These are phyloP conservation scores for Gallinago media DNA, from an alignment of 2,113 vertebrate genomes.

Conservation along the genomic window DNA sequence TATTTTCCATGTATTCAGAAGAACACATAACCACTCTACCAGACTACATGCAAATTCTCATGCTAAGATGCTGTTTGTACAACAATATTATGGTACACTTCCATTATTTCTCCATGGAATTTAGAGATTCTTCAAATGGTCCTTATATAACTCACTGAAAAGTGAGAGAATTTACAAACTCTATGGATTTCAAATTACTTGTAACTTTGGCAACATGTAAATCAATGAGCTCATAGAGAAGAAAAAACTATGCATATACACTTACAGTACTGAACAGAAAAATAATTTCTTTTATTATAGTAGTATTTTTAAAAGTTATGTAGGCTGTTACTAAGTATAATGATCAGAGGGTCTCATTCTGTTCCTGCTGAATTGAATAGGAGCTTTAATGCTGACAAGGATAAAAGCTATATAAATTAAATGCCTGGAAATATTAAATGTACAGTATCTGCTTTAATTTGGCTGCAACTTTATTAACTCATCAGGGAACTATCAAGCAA, in stretches of 20 bases:
- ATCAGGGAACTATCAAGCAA: neutral
- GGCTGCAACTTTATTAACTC: neutral
- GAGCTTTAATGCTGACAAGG: neutral
- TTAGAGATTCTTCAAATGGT: neutral
- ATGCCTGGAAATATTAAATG: neutral
- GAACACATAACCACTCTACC: neutral
- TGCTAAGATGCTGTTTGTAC: neutral
- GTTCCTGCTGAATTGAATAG: neutral
- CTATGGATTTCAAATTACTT: neutral
- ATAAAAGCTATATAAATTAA: neutral
- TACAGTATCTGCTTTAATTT: neutral
- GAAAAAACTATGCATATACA: neutral
- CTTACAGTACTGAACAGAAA: neutral
- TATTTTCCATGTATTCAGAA: neutral
- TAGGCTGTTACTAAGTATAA: neutral
- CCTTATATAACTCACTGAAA: neutral
- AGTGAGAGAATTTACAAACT: neutral
- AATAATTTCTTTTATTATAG: neutral
- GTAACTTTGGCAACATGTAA: neutral
- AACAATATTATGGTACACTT: neutral
- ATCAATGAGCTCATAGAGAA: neutral
- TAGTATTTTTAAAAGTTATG: neutral
- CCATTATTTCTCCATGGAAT: neutral
- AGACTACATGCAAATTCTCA: neutral
- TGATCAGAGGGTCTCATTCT: neutral